Evolutionary conservation across 2,888 invertebrate species (phyloP).

Genomic region (Epicampocera succincta): DNA sequence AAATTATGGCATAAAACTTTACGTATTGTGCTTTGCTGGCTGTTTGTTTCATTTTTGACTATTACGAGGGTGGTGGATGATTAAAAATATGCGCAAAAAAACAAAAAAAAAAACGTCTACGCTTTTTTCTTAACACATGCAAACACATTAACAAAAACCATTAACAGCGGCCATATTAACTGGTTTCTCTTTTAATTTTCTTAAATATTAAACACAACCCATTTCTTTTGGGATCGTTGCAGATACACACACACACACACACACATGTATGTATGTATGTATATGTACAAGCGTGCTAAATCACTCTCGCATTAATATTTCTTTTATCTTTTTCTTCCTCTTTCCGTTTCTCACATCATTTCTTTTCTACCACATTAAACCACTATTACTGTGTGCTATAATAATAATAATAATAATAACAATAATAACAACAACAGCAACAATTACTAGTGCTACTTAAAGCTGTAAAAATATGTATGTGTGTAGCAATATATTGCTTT

Average conservation of each 20-base stretch:
- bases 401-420: neutral
- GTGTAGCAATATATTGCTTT: constrained; percentile 29
- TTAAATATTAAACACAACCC: constrained; percentile 2
- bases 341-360: constrained; percentile 8
- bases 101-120: no score
- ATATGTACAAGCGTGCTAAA: constrained; percentile 1
- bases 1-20: constrained; percentile 63
- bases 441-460: constrained; percentile 36
- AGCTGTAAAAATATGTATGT: constrained; percentile 23
- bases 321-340: neutral
- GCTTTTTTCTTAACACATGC: no score
- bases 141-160: neutral
- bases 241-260: no score
- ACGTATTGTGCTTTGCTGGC: constrained; percentile 51
- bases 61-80: neutral
- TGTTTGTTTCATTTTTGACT: neutral
- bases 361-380: neutral
- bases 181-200: neutral
- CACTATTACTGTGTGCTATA: no score
- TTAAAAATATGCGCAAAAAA: neutral
- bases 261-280: no score
- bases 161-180: neutral
- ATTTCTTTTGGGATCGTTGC: neutral
- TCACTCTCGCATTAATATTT: constrained; percentile 29
- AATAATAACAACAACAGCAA: neutral